Evolutionary conservation across 2,888 invertebrate genomes (phyloP).

Genomic region (Eupithecia dodoneata): DNA sequence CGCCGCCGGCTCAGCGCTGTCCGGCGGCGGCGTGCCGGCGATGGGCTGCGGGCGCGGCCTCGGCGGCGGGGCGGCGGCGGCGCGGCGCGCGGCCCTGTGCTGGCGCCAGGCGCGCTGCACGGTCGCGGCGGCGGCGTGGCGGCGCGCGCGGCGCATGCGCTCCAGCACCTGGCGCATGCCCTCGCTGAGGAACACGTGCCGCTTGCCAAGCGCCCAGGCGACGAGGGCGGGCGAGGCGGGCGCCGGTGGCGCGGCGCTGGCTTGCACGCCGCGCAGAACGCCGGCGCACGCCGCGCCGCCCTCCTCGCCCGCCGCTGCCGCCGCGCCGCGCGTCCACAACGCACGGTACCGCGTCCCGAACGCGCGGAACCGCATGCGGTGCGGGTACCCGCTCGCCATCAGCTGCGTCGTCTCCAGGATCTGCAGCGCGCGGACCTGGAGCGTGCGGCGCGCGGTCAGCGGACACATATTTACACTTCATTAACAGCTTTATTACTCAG

Average conservation of each 20-base stretch:
- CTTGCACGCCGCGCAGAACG: slow-evolving; percentile 91
- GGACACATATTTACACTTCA: too few species aligned
- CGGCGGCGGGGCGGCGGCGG: slow-evolving; percentile 79
- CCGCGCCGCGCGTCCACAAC: slow-evolving; percentile 89
- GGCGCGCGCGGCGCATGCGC: slow-evolving; percentile 28
- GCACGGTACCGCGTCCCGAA: slow-evolving; percentile 94
- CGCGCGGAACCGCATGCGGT: slow-evolving; percentile 96
- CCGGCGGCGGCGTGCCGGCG: slow-evolving; percentile 93
- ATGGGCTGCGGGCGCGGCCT: slow-evolving; percentile 95
- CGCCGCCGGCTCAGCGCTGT: slow-evolving; percentile 89
- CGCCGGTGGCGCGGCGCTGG: slow-evolving; percentile 91
- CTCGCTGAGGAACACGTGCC: slow-evolving; percentile 97
- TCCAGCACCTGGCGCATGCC: slow-evolving; percentile 91
- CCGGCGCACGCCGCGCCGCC: slow-evolving; percentile 86
- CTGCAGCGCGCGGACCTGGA: slow-evolving; percentile 91
- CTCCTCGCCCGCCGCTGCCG: slow-evolving; percentile 86
- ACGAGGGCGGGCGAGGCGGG: slow-evolving; percentile 86
- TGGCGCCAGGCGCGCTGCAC: slow-evolving; percentile 87
- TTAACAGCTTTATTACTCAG: too few species aligned
- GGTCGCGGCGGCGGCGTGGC: slow-evolving; percentile 27
- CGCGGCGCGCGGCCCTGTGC: slow-evolving; percentile 86
- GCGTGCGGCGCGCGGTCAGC: slow-evolving; percentile 1
- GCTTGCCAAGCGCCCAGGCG: slow-evolving; percentile 95
- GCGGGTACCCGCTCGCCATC: slow-evolving; percentile 97
- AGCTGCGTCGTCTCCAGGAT: slow-evolving; percentile 97